These are phyloP conservation scores for Falco naumanni DNA, from an alignment of 2,797 vertebrate species.

Conservation along the genomic window DNA sequence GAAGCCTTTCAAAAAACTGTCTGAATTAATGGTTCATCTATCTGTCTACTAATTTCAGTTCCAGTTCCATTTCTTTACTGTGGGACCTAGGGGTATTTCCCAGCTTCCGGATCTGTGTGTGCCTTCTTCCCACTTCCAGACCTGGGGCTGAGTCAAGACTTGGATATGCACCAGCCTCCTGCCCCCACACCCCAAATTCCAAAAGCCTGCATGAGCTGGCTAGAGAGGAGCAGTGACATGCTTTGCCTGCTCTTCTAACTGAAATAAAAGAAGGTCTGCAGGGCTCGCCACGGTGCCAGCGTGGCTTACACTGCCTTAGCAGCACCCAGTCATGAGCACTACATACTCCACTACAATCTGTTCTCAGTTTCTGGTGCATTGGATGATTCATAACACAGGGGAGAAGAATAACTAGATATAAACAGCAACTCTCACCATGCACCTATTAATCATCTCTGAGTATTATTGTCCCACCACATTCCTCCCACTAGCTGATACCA, in stretches of 20 bases:
- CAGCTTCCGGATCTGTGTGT: not conserved
- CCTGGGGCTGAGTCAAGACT: not conserved
- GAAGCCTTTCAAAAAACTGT: not conserved
- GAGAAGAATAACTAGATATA: conserved; percentile 36
- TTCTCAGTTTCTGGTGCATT: not conserved
- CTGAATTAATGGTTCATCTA: not conserved
- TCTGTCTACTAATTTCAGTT: not conserved
- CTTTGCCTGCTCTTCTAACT: not conserved
- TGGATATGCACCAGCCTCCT: not conserved
- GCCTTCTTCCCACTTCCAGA: not conserved
- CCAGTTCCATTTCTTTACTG: not conserved
- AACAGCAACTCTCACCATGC: not conserved
- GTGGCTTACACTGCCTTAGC: not conserved
- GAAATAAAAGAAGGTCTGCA: not conserved
- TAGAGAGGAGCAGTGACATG: not conserved
- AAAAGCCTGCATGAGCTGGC: not conserved
- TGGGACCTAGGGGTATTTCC: not conserved
- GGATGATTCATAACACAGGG: conserved; percentile 47
- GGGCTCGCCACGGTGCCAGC: not conserved
- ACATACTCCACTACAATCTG: not conserved
- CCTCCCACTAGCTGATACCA: not conserved
- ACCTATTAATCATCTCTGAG: conserved; percentile 20
- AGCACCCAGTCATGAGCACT: not conserved
- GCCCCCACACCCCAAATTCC: not conserved
- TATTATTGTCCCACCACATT: conserved; percentile 4